These are phyloP conservation scores for Theretra japonica DNA, from an alignment of 2,888 invertebrate genomes.

Conservation along the genomic window DNA sequence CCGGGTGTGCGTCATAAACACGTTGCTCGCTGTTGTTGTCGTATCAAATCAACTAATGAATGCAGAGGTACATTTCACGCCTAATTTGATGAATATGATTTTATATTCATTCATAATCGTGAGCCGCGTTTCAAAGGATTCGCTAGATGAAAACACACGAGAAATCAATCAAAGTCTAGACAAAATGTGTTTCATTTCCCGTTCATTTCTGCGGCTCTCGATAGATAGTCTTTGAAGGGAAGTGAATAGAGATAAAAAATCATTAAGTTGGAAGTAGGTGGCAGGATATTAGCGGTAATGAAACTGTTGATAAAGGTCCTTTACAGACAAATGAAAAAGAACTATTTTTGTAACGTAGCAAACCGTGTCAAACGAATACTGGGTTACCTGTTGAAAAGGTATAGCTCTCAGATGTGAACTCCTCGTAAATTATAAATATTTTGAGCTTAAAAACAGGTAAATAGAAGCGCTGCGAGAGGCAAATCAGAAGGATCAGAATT, in stretches of 20 bases:
- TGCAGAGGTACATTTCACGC: constrained; percentile 39
- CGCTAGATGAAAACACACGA: constrained; percentile 1
- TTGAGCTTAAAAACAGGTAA: too few species aligned
- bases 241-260: background rate
- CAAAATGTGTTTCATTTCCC: background rate
- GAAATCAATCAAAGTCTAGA: background rate
- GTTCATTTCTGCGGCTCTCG: background rate
- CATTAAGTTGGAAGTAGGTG: constrained; percentile 8
- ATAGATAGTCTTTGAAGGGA: background rate
- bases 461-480: too few species aligned
- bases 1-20: constrained; percentile 45
- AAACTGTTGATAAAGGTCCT: background rate
- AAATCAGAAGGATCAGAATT: too few species aligned
- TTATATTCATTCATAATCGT: constrained; percentile 26
- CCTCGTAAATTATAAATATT: too few species aligned
- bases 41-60: constrained; percentile 40
- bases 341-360: too few species aligned
- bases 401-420: too few species aligned
- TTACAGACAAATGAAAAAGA: too few species aligned
- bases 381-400: too few species aligned
- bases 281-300: background rate
- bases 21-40: constrained; percentile 28
- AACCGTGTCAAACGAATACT: too few species aligned
- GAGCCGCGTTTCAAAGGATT: background rate
- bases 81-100: constrained; percentile 36